A percentile compares a stretch with the other conserved stretches of the same genome.
Conservation (phyloP, 2,797 vertebrate species). For the Mus caroli region DNA sequence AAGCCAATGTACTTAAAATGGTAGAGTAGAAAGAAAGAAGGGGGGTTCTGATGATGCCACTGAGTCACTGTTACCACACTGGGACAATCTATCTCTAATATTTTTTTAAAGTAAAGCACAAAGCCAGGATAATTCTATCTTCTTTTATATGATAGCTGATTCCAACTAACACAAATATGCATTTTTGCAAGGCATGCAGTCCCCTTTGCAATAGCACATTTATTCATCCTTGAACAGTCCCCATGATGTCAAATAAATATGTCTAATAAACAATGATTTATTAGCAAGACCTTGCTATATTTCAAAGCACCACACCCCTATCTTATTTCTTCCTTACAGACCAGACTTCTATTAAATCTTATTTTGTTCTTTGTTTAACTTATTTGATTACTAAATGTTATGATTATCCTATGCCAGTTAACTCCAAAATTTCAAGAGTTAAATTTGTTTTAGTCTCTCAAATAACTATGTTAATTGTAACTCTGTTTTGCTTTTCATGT, state of each 20-base stretch:
- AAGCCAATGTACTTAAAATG: not conserved
- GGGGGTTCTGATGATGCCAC: not conserved
- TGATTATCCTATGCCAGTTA: slow-evolving; percentile 3
- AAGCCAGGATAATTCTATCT: slow-evolving; percentile 15
- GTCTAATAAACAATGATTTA: slow-evolving; percentile 16
- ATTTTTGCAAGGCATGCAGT: not conserved
- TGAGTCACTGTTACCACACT: not conserved
- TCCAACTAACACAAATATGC: not conserved
- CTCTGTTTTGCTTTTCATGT: not conserved
- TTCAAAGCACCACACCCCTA: not conserved
- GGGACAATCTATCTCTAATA: not conserved
- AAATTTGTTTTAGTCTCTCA: not conserved
- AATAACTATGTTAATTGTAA: slow-evolving; percentile 35
- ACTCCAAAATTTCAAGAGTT: not conserved
- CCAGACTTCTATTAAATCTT: slow-evolving; percentile 20
- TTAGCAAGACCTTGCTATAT: slow-evolving; percentile 7
- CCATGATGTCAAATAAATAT: not conserved
- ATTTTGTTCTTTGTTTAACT: not conserved
- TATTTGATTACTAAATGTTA: not conserved
- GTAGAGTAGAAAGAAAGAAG: not conserved
- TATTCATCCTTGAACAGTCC: not conserved
- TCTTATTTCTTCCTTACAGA: slow-evolving; percentile 31
- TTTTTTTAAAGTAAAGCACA: not conserved
- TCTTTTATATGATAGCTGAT: not conserved
- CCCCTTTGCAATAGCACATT: not conserved